Evolutionary conservation across 2,113 vertebrate species (phyloP).

Genomic region (Cairina moschata): DNA sequence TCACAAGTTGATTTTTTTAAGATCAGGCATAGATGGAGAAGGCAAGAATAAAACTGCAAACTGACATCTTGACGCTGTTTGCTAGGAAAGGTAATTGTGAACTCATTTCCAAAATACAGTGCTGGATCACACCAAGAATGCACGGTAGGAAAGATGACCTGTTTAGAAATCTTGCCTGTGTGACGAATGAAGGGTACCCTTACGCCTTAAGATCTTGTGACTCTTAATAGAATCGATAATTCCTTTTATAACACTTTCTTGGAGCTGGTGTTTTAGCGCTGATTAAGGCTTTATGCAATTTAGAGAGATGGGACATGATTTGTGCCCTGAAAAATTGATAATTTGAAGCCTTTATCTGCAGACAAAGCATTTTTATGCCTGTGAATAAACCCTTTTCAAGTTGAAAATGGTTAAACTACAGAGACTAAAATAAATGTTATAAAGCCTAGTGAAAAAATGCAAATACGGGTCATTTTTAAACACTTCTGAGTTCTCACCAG

Average conservation of each 20-base stretch:
- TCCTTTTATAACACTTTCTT: background rate
- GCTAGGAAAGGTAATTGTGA: background rate
- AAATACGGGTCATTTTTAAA: constrained; percentile 25
- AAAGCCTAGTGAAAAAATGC: background rate
- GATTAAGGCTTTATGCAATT: background rate
- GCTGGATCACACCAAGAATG: accelerated
- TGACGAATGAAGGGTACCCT: background rate
- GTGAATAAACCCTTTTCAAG: background rate
- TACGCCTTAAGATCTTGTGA: background rate
- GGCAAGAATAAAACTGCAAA: background rate
- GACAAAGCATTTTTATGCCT: background rate
- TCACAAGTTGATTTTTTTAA: background rate
- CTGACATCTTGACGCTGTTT: background rate
- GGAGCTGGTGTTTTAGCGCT: background rate
- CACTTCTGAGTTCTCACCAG: background rate
- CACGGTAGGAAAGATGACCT: background rate
- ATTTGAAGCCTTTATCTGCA: background rate
- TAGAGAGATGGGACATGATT: background rate
- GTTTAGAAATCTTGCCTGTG: background rate
- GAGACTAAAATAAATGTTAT: background rate
- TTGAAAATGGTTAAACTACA: background rate
- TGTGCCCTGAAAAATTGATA: background rate
- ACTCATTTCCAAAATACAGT: background rate
- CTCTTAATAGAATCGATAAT: background rate
- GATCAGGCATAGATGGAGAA: background rate